Evolutionary conservation across 2,888 invertebrate species (phyloP).

Genomic region (Candidula unifasciata): DNA sequence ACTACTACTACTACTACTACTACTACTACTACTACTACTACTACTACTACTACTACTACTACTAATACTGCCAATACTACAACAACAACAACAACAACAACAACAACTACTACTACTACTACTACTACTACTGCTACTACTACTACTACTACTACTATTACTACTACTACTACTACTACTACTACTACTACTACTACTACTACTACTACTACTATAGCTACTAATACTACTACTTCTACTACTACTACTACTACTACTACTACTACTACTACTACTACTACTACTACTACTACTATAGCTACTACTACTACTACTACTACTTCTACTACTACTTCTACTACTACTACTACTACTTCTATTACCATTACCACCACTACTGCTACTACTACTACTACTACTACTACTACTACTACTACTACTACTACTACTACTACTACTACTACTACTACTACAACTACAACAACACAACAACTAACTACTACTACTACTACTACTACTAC

Average conservation of each 20-base stretch:
- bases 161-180: neutral
- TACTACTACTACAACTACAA: conserved; percentile 6
- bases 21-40: conserved; percentile 18
- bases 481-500: conserved; percentile 15
- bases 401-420: neutral
- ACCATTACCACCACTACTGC: neutral
- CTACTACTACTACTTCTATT: conserved; percentile 4
- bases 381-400: conserved; percentile 1
- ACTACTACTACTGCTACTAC: conserved; percentile 10
- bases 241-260: conserved; percentile 5
- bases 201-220: conserved; percentile 8
- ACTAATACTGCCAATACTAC: neutral
- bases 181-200: neutral
- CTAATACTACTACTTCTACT: neutral
- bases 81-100: neutral
- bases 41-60: conserved; percentile 9
- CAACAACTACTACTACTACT: conserved; percentile 4
- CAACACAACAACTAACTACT: neutral
- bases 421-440: neutral
- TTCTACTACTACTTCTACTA: conserved; percentile 10
- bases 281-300: neutral
- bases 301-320: conserved; percentile 6
- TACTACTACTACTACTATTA: conserved; percentile 14
- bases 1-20: conserved; percentile 9
- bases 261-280: conserved; percentile 10